phyloP scores from a whole-genome alignment of 2,888 invertebrate genomes.

The Entomobrya multifasciata region DNA sequence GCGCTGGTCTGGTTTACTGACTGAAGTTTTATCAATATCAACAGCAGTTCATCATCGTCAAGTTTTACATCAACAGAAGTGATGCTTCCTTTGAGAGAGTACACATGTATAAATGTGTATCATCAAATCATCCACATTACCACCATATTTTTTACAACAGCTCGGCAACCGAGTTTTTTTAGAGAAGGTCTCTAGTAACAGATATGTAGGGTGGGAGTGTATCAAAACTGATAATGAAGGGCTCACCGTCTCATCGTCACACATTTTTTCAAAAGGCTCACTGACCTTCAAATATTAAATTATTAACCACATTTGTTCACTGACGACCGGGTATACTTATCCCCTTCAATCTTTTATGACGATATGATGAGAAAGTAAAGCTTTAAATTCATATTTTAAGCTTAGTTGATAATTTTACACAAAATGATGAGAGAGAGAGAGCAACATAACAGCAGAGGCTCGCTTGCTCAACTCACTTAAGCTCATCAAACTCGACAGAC shows the following conservation, averaged over 20 bases:
- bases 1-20: slow-evolving; percentile 41
- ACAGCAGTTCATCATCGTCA: slow-evolving; percentile 47
- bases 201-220: slow-evolving; percentile 47
- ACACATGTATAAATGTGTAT: slow-evolving; percentile 25
- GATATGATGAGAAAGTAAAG: neutral
- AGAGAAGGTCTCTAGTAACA: slow-evolving; percentile 17
- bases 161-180: slow-evolving; percentile 5
- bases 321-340: slow-evolving; percentile 42
- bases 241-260: slow-evolving; percentile 53
- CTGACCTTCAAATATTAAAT: slow-evolving; percentile 73
- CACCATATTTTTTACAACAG: neutral
- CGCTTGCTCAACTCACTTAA: slow-evolving; percentile 49
- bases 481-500: slow-evolving; percentile 65
- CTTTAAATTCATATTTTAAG: slow-evolving; percentile 18
- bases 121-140: slow-evolving; percentile 33
- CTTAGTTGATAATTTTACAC: neutral
- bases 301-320: slow-evolving; percentile 55
- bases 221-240: slow-evolving; percentile 57
- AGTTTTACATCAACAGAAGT: neutral
- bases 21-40: slow-evolving; percentile 27
- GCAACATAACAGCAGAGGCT: too few species aligned
- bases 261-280: slow-evolving; percentile 62
- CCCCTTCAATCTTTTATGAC: slow-evolving; percentile 49
- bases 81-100: slow-evolving; percentile 21
- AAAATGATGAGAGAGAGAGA: too few species aligned